Conservation (phyloP, 1,140 invertebrate species). For the Pomphorhynchus laevis region DNA sequence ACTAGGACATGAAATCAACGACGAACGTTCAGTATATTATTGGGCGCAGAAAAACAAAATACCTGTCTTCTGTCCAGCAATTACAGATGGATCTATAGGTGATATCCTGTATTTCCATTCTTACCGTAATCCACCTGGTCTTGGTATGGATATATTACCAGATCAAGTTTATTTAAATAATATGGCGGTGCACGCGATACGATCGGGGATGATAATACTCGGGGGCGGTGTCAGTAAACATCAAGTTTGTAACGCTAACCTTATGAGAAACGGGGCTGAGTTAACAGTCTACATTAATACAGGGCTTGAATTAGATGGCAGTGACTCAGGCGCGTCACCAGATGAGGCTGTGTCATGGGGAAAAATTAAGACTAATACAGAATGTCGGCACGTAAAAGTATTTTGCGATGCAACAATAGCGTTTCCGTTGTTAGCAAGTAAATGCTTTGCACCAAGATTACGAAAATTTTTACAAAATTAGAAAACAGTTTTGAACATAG, state of each 20-base stretch:
- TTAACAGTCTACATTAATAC: constrained; percentile 82
- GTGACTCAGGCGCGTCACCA: constrained; percentile 71
- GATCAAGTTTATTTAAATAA: constrained; percentile 40
- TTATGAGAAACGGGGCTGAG: constrained; percentile 64
- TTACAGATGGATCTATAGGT: constrained; percentile 85
- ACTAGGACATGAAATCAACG: constrained; percentile 54
- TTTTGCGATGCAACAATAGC: constrained; percentile 72
- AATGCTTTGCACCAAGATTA: constrained; percentile 43
- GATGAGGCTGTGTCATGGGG: constrained; percentile 97
- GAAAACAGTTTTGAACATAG: too few species aligned
- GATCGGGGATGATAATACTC: constrained; percentile 77
- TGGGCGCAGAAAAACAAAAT: constrained; percentile 91
- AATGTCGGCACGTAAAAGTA: constrained; percentile 48
- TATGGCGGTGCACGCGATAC: constrained; percentile 59
- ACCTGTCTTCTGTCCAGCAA: constrained; percentile 75
- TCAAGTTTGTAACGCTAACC: constrained; percentile 41
- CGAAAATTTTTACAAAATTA: too few species aligned
- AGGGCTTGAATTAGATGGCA: constrained; percentile 83
- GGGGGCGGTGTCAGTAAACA: constrained; percentile 92
- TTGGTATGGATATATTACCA: constrained; percentile 62
- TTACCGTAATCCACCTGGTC: constrained; percentile 41
- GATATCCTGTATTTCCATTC: constrained; percentile 99
- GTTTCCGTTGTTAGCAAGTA: constrained; percentile 61
- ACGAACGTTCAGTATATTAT: constrained; percentile 67
- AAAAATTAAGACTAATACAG: constrained; percentile 56